phyloP scores from a whole-genome alignment of 2,797 vertebrate genomes.

The Cynopterus sphinx region DNA sequence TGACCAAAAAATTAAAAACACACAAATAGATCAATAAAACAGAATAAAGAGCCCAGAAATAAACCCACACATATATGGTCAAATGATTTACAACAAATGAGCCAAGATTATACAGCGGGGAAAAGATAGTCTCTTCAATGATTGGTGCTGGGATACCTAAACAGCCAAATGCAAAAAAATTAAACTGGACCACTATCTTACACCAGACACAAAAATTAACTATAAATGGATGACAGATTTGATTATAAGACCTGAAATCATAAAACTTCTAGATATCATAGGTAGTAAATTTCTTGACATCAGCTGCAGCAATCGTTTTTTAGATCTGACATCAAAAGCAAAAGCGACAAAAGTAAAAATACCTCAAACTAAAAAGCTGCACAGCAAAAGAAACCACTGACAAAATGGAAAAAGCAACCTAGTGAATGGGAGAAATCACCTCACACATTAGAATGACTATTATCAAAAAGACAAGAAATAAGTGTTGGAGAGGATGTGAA shows the following conservation, averaged over 20 bases:
- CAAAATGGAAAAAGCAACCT: neutral
- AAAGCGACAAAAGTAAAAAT: neutral
- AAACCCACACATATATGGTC: neutral
- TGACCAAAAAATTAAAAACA: neutral
- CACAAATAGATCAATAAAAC: neutral
- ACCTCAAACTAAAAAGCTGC: neutral
- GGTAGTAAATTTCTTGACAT: neutral
- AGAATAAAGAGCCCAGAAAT: neutral
- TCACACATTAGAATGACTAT: neutral
- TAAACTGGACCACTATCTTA: neutral
- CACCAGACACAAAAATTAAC: neutral
- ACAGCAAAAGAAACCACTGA: neutral
- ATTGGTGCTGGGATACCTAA: neutral
- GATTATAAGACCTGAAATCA: neutral
- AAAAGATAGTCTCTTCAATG: neutral
- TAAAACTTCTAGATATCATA: neutral
- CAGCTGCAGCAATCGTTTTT: neutral
- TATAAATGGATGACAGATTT: neutral
- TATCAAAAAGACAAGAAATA: neutral
- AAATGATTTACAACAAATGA: neutral
- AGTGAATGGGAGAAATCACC: neutral
- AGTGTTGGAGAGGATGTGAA: neutral
- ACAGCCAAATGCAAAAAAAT: neutral
- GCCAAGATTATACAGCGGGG: neutral
- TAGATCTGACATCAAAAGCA: neutral